Evolutionary conservation across 2,113 vertebrate species (phyloP).

Genomic region (Oryzias melastigma): DNA sequence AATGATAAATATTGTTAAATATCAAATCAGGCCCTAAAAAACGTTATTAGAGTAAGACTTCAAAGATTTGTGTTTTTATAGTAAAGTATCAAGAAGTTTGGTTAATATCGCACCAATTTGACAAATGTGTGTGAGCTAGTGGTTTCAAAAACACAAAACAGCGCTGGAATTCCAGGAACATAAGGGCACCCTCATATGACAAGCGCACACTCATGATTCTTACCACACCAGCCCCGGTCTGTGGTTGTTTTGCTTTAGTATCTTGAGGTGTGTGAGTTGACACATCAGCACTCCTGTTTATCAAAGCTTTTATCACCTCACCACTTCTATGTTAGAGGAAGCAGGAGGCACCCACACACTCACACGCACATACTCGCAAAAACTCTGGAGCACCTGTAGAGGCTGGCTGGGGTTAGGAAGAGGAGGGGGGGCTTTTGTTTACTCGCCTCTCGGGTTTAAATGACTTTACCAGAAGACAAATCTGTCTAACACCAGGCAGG

Average conservation of each 20-base stretch:
- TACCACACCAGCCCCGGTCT: conserved; percentile 7
- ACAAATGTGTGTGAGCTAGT: background rate
- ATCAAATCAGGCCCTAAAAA: too few relatives aligned
- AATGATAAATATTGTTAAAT: too few relatives aligned
- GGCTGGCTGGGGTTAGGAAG: conserved; percentile 20
- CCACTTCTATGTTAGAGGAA: conserved; percentile 56
- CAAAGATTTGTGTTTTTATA: background rate
- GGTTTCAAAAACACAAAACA: conserved; percentile 8
- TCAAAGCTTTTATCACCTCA: conserved; percentile 73
- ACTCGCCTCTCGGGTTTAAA: conserved; percentile 52
- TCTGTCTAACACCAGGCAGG: conserved; percentile 53
- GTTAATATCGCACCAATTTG: background rate
- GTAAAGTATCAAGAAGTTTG: too few relatives aligned
- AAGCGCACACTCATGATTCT: background rate
- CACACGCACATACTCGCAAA: conserved; percentile 16
- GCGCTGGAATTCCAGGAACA: background rate
- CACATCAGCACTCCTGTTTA: conserved; percentile 73
- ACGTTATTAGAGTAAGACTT: too few relatives aligned
- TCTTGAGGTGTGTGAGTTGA: conserved; percentile 59
- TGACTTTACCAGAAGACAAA: conserved; percentile 70
- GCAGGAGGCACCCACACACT: conserved; percentile 44
- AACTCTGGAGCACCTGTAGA: conserved; percentile 46
- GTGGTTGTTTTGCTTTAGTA: conserved; percentile 48
- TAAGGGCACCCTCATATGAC: conserved; percentile 43
- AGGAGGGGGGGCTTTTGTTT: conserved; percentile 18